A percentile compares a stretch with the other conserved stretches of the same genome.
These are phyloP conservation scores for Tillus elongatus DNA, from an alignment of 2,888 invertebrate species.

Conservation along the genomic window DNA sequence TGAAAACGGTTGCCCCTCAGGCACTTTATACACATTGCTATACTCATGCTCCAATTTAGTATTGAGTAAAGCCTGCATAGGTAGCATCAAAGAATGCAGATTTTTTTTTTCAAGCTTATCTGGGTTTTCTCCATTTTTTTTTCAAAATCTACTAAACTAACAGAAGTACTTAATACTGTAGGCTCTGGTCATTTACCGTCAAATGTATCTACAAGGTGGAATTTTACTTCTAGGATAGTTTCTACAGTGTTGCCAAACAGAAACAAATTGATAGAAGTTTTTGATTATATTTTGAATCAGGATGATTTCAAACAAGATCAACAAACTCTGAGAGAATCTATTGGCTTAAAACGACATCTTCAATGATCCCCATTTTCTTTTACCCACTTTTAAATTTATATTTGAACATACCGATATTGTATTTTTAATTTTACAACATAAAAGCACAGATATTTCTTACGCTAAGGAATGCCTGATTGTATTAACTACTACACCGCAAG, in stretches of 20 bases:
- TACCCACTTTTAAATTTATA: constrained; percentile 6
- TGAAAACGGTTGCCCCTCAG: constrained; percentile 20
- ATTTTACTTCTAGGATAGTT: constrained; percentile 16
- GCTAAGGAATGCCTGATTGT: neutral
- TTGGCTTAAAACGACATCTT: constrained; percentile 6
- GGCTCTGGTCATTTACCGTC: constrained; percentile 12
- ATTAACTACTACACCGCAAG: neutral
- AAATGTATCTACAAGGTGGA: constrained; percentile 18
- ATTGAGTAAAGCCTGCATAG: constrained; percentile 14
- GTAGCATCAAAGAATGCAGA: constrained; percentile 12
- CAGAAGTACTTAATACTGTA: constrained; percentile 15
- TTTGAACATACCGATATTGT: constrained; percentile 1
- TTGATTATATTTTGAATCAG: constrained; percentile 13
- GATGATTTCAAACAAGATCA: constrained; percentile 6
- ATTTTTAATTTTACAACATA: neutral
- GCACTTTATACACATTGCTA: constrained; percentile 26
- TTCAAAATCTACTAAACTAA: constrained; percentile 22
- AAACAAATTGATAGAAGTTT: constrained; percentile 13
- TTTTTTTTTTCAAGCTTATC: constrained; percentile 20
- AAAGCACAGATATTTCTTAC: constrained; percentile 2
- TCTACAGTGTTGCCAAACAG: constrained; percentile 13
- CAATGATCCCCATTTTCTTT: neutral
- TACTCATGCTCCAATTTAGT: constrained; percentile 25
- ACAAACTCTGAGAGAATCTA: constrained; percentile 4
- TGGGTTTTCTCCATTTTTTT: constrained; percentile 20